Conservation (phyloP, 1,140 invertebrate species). For the honey bee (Apis mellifera) region Amel_HAv3.1 CM009945.2:8646001-8646500, state of each 20-base stretch:
- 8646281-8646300: too few relatives aligned
- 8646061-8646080: too few relatives aligned
- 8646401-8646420: neutral
- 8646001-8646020: too few relatives aligned
- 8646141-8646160: conserved; percentile 9
- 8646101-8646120: too few relatives aligned
- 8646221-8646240: neutral
- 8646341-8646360: neutral
- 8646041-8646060: too few relatives aligned
- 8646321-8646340: too few relatives aligned
- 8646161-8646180: neutral
- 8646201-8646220: neutral
- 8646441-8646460: neutral
- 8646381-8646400: conserved; percentile 3
- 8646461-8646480: conserved; percentile 3
- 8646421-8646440: neutral
- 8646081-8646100: neutral
- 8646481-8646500: neutral
- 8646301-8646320: neutral
- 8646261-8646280: neutral
- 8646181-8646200: conserved; percentile 6
- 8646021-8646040: too few relatives aligned
- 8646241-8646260: neutral
- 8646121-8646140: conserved; percentile 1
- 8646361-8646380: too few relatives aligned